These are phyloP conservation scores for Oreochromis spilurus DNA, from an alignment of 2,113 vertebrate genomes.

Conservation along the genomic window DNA sequence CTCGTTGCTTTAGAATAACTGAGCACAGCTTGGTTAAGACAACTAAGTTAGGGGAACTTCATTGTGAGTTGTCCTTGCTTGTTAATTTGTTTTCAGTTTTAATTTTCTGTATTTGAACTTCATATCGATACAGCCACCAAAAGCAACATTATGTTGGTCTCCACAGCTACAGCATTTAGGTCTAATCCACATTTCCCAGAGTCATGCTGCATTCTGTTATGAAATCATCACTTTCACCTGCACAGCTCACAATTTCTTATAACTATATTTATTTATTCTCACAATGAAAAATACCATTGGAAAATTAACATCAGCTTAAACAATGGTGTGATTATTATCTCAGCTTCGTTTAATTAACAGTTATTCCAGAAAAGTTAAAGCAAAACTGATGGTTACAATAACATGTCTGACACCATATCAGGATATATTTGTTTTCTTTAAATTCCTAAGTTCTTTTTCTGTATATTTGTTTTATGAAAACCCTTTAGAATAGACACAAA, in stretches of 20 bases:
- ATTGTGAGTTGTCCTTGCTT: too few species aligned
- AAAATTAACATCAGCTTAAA: too few species aligned
- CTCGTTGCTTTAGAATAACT: background rate
- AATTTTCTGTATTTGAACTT: background rate
- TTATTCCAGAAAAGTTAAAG: too few species aligned
- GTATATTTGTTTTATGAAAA: background rate
- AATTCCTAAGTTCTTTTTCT: background rate
- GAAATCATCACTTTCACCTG: background rate
- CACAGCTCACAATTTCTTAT: background rate
- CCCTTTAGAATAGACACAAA: background rate
- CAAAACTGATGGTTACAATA: too few species aligned
- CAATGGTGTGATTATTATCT: background rate
- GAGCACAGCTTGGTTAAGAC: background rate
- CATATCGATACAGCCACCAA: background rate
- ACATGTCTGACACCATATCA: too few species aligned
- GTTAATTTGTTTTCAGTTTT: background rate
- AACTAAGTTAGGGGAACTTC: background rate
- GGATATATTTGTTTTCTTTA: too few species aligned
- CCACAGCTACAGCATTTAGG: background rate
- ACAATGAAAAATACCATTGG: background rate
- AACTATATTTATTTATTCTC: background rate
- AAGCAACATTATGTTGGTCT: background rate
- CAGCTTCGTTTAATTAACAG: too few species aligned
- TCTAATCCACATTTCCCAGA: background rate
- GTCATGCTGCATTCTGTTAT: background rate